These are phyloP conservation scores for Eledone cirrhosa DNA, from an alignment of 2,888 invertebrate genomes.

Conservation along the genomic window DNA sequence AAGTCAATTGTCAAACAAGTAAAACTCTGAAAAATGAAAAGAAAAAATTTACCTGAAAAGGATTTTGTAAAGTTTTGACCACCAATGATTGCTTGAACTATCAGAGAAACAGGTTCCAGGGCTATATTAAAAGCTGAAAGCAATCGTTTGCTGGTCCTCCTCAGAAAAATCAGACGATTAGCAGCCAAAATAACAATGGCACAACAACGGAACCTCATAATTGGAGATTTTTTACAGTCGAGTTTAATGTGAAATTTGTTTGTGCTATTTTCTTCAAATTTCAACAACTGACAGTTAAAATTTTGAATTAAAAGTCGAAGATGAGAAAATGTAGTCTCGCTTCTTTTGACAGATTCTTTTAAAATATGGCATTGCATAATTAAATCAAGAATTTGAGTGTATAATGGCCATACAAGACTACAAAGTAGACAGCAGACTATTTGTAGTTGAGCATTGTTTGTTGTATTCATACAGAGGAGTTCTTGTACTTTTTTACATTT, in stretches of 20 bases:
- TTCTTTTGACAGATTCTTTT: conserved; percentile 53
- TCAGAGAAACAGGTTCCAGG: conserved; percentile 49
- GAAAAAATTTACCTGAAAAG: no score
- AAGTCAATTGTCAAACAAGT: no score
- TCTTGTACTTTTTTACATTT: conserved; percentile 56
- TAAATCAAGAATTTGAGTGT: conserved; percentile 48
- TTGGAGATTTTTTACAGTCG: conserved; percentile 40
- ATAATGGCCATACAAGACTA: conserved; percentile 61
- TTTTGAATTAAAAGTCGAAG: conserved; percentile 50
- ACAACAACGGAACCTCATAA: conserved; percentile 56
- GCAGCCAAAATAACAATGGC: conserved; percentile 61
- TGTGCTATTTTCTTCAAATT: no score
- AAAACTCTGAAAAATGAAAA: no score
- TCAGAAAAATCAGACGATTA: conserved; percentile 52
- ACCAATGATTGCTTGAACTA: conserved; percentile 53
- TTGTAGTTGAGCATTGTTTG: conserved; percentile 50
- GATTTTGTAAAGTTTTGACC: no score
- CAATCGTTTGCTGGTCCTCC: conserved; percentile 44
- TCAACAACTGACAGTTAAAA: conserved; percentile 40
- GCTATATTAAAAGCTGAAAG: conserved; percentile 55
- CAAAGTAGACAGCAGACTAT: conserved; percentile 58
- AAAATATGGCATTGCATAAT: conserved; percentile 54
- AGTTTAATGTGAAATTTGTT: no score
- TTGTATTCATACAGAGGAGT: conserved; percentile 37
- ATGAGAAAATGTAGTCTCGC: conserved; percentile 55